Evolutionary conservation across 2,888 invertebrate genomes (phyloP), one percentile per base, ranked within the genome.

Genomic region (Sphecodes monilicornis): DNA sequence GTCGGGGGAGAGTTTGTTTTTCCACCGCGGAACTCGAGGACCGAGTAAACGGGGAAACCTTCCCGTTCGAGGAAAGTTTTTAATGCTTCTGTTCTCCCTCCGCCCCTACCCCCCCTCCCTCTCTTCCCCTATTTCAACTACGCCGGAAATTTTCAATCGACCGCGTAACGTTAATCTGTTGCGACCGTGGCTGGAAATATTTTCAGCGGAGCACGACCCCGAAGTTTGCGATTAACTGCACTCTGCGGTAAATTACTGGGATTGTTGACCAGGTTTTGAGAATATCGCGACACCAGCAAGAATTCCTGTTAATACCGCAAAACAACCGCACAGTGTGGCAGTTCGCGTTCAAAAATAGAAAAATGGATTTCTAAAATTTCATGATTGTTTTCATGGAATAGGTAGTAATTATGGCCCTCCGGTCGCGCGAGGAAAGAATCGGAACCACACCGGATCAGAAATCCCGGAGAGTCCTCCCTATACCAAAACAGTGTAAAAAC

Each of bases 41-140:
- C 36, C 60, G 66, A 41, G 73, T 66, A 57, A 78, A 73, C 64
- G 68, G 39, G 46, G 36, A 36, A 39, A 64, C 16, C 75, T 75
- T 36, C 43, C 71, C 68, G 68, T 78, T 66, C 36, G 13, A 46
- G 26, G 18, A 26, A 79, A 73, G 54, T 81, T 81, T 50, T 54
- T 50, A 39, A 41, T 32, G 68, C 70, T 54, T 50, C 54, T 57
- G 41, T 43, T 32, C 46, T 13, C 43, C 26, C n/a, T 36, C 41
- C n/a, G 16, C 13, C 22, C 4, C 29, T 18, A 5, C 18, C 1
- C 11, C 13, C 11, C 26, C 29, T 60, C 29, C 6, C 16, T 18
- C 18, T 64, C 8, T 64, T 5, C n/a, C 50, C 29, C 60, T 29
- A 29, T 29, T 18, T 3, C n/a, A 29, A 26, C 36, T 18, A 16